phyloP scores from a whole-genome alignment of 2,888 invertebrate genomes.

The Microplitis manilae region DNA sequence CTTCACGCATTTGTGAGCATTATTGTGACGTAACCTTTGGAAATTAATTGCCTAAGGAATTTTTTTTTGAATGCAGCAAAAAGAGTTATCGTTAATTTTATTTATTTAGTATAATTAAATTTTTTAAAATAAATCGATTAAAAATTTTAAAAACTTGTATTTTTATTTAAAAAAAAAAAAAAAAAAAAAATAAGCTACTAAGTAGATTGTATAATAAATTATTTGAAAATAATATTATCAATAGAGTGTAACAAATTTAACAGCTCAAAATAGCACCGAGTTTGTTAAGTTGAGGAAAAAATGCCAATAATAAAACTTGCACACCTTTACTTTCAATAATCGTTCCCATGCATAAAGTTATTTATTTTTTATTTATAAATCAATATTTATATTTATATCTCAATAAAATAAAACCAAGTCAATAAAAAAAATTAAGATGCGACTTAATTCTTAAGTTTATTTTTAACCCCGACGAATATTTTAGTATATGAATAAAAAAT shows the following conservation, averaged over 20 bases:
- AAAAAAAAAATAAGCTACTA: neutral
- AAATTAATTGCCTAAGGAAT: neutral
- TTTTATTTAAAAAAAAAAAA: neutral
- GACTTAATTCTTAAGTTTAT: too few species aligned
- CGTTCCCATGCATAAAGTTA: neutral
- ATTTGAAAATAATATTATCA: neutral
- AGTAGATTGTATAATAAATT: neutral
- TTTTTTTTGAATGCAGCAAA: neutral
- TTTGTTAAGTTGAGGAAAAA: conserved; percentile 25
- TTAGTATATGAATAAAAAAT: neutral
- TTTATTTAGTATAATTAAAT: neutral
- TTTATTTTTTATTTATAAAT: neutral
- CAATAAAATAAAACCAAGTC: neutral
- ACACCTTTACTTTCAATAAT: neutral
- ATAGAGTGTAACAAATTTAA: conserved; percentile 19
- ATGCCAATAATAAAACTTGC: conserved; percentile 51
- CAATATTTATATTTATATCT: neutral
- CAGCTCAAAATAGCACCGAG: conserved; percentile 44
- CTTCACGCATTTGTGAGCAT: neutral
- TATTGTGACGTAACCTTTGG: too few species aligned
- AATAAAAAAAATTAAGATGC: too few species aligned
- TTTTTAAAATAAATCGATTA: neutral
- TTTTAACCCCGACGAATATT: too few species aligned
- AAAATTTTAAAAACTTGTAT: neutral
- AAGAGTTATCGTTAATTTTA: too few species aligned